Base-by-base conservation (phyloP, 92 coral and sea anemone species). In the Porites evermanni region DNA sequence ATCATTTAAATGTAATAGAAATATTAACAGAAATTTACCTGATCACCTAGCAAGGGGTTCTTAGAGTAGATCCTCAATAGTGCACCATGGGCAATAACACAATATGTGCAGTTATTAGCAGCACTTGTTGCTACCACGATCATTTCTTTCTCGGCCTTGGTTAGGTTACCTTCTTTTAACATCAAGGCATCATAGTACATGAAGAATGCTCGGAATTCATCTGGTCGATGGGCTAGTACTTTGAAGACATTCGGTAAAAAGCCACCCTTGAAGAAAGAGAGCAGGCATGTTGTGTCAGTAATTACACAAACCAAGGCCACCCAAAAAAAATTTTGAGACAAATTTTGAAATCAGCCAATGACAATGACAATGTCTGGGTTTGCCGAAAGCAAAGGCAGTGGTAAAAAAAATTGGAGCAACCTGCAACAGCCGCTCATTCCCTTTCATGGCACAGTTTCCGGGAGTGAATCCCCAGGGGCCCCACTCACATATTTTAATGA, bases 41-140 rank as follows among this genome's bases (percentile, higher is more conserved):
- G 99, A 79, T 97, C 98, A 14, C 98, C 98, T 51, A 97, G 89
- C 44, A 93, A 74, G 17, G 98, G 94, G 23, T 91, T 94, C 79
- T 95, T 97, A 68, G 99, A 95, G 81, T 88, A 93, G 79, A 95
- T 97, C 61, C 99, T 93, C 58, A 93, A 90, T 73, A 97, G 51
- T 52, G 99, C 99, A 64, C 98, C 98, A 86, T 97, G 99, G 53
- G 99, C 89, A 1, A 97, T 88, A 63, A 97, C 97, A 74, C 99
- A 97, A 86, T 97, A 97, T 93, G 93, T 88, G 83, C 99, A 97
- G 89, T 92, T 97, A 70, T 97, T 97, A 19, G 93, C 96, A 8
- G 98, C 95, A 84, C 99, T 97, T 66, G 99, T 97, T 7, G 98
- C 98, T 16, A 96, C 98, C 2, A 97, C 95, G 20, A 97, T 90